A percentile compares a stretch with the other conserved stretches of the same genome.
Conservation (phyloP, 2,888 invertebrate species). For the Sphaerophoria rueppellii region DNA sequence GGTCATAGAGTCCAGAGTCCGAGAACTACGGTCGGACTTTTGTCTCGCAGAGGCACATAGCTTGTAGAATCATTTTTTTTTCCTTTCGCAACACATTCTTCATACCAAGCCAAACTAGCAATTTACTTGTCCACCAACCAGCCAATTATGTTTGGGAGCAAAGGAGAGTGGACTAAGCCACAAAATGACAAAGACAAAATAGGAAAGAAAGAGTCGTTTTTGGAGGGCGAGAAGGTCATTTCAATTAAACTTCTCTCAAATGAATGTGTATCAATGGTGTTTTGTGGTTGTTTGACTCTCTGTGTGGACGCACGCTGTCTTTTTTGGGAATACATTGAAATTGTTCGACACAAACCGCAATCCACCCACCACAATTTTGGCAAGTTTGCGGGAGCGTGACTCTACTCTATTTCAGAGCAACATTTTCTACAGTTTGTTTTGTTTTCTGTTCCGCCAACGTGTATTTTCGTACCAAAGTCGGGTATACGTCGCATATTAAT, state of each 20-base stretch:
- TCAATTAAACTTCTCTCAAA: constrained; percentile 54
- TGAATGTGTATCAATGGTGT: background rate
- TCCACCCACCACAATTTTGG: constrained; percentile 44
- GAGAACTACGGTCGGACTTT: constrained; percentile 12
- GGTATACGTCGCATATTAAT: constrained; percentile 45
- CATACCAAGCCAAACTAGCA: constrained; percentile 14
- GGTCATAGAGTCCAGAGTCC: constrained; percentile 59
- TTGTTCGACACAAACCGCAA: constrained; percentile 34
- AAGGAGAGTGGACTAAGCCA: background rate
- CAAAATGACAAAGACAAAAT: background rate
- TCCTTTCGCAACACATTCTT: constrained; percentile 47
- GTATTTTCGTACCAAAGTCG: constrained; percentile 17
- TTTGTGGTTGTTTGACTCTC: constrained; percentile 34
- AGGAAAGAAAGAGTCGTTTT: constrained; percentile 5
- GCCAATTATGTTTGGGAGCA: constrained; percentile 23
- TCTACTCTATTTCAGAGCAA: background rate
- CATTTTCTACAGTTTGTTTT: constrained; percentile 4
- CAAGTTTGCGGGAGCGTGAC: constrained; percentile 56
- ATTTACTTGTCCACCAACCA: constrained; percentile 16
- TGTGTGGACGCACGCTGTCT: background rate
- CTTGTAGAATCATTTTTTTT: constrained; percentile 1
- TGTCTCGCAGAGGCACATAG: background rate
- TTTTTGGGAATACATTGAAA: background rate
- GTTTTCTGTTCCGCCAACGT: constrained; percentile 51
- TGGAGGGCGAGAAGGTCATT: constrained; percentile 63